phyloP scores from a whole-genome alignment of 2,113 vertebrate genomes.

The Erinaceus europaeus region DNA sequence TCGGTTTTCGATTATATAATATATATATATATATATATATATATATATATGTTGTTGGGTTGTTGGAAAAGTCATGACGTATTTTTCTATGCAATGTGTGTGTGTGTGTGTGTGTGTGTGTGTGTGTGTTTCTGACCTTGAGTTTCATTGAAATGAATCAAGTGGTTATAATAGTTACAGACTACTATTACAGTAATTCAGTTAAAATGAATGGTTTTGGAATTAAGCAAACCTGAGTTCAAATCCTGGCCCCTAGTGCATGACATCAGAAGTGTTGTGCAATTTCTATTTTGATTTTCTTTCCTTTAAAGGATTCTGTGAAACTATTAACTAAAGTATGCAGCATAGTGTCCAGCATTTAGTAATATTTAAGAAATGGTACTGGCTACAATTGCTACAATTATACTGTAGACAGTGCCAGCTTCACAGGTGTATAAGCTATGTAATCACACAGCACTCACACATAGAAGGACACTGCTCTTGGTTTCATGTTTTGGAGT shows the following conservation, averaged over 20 bases:
- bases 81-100: no score
- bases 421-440: not conserved
- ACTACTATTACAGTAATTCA: not conserved
- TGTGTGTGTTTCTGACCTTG: not conserved
- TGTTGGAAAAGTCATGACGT: no score
- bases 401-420: not conserved
- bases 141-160: not conserved
- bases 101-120: no score
- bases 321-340: not conserved
- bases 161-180: not conserved
- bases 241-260: not conserved
- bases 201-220: not conserved
- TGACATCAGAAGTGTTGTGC: not conserved
- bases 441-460: not conserved
- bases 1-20: no score
- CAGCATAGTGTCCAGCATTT: no score
- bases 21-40: no score
- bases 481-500: no score
- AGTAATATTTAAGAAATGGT: not conserved
- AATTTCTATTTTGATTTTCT: not conserved
- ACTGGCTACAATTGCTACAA: not conserved
- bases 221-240: not conserved
- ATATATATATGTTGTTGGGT: no score
- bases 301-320: not conserved
- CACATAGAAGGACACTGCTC: not conserved